Percentiles rank a stretch among this genome's conserved stretches.
These are phyloP conservation scores for Liparis tanakae DNA, from an alignment of 2,797 vertebrate genomes.

Conservation along the genomic window DNA sequence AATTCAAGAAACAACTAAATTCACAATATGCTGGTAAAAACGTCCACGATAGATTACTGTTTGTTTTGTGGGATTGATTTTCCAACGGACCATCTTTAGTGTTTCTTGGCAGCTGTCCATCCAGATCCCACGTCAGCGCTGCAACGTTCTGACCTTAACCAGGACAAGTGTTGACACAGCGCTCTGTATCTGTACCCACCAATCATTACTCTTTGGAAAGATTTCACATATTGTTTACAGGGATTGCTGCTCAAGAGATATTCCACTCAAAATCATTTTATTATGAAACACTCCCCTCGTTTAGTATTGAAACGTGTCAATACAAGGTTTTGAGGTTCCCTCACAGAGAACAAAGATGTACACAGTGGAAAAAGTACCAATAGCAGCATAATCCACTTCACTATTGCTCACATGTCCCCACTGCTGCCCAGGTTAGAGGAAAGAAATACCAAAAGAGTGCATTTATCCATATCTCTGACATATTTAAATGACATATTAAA, in stretches of 20 bases:
- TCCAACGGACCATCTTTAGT: not conserved
- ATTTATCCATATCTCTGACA: not conserved
- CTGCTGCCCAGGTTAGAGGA: not conserved
- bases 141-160: not conserved
- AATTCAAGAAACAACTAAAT: not conserved
- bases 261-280: conserved; percentile 4
- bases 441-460: not conserved
- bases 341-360: not conserved
- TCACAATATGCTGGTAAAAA: not conserved
- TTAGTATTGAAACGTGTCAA: not conserved
- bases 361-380: not conserved
- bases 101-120: not conserved
- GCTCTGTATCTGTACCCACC: not conserved
- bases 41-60: not conserved
- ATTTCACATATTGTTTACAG: not conserved
- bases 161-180: not conserved
- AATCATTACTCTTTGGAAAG: not conserved
- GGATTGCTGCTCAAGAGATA: not conserved
- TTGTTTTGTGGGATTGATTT: too few relatives aligned
- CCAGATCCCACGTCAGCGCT: not conserved
- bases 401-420: not conserved
- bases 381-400: too few relatives aligned
- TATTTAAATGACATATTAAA: not conserved
- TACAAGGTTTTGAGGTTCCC: not conserved
- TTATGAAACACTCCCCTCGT: not conserved